These are phyloP conservation scores for Peucedramus taeniatus DNA, from an alignment of 2,113 vertebrate species.

Conservation along the genomic window DNA sequence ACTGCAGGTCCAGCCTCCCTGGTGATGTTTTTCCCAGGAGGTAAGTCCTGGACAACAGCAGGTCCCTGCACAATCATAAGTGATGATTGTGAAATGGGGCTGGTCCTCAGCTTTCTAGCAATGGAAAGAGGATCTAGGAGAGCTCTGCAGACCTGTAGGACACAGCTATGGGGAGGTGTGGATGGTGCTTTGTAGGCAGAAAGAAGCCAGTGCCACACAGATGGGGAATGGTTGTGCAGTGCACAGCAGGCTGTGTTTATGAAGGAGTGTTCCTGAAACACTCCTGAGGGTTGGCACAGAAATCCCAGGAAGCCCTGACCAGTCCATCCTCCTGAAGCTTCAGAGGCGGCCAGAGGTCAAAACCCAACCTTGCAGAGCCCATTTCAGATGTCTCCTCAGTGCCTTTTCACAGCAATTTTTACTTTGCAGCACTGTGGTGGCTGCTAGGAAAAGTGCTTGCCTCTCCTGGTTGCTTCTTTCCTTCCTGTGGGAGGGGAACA, in stretches of 20 bases:
- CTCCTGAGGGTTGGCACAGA: neutral
- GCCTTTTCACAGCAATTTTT: neutral
- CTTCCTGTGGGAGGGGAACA: neutral
- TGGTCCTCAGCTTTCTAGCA: neutral
- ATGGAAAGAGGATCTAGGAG: neutral
- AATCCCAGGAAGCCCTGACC: neutral
- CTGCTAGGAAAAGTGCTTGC: neutral
- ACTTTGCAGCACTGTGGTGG: neutral
- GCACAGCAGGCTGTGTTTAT: neutral
- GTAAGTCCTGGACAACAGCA: neutral
- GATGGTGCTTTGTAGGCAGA: neutral
- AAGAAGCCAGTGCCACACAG: neutral
- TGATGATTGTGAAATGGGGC: neutral
- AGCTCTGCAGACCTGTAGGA: neutral
- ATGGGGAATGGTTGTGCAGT: accelerated
- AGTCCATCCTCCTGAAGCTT: neutral
- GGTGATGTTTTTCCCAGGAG: neutral
- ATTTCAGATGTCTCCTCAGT: neutral
- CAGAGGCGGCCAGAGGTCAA: neutral
- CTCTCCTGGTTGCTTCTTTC: neutral
- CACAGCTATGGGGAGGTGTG: accelerated
- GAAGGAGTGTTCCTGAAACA: accelerated
- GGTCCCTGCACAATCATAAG: neutral
- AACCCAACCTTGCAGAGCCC: neutral
- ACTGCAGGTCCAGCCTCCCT: neutral